Conservation (phyloP, 2,113 vertebrate species). For the Chloebia gouldiae region DNA sequence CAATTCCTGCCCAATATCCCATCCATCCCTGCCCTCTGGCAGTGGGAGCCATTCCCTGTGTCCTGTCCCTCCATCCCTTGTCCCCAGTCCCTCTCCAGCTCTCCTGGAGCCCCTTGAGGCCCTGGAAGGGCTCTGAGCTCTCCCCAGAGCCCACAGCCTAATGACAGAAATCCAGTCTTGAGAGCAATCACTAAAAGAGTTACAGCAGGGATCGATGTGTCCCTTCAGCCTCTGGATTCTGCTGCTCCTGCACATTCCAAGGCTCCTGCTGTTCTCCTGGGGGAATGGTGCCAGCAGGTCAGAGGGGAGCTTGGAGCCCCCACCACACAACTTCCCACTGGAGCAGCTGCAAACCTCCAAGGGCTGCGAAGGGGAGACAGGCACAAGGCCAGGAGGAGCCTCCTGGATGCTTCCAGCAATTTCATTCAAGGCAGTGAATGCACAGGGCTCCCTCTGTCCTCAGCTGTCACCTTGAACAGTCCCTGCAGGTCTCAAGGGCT, state of each 20-base stretch:
- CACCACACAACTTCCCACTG: too few relatives aligned
- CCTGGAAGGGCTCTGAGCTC: accelerated
- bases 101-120: neutral
- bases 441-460: neutral
- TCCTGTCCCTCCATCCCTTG: neutral
- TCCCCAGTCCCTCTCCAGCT: neutral
- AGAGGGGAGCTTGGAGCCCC: neutral
- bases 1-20: neutral
- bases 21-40: neutral
- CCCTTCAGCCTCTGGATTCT: neutral
- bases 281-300: neutral
- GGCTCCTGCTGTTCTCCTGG: neutral
- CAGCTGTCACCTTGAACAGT: neutral
- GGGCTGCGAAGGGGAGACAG: neutral
- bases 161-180: neutral
- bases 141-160: neutral
- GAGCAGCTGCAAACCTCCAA: accelerated
- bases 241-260: neutral
- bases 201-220: accelerated
- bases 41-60: too few relatives aligned
- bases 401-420: neutral
- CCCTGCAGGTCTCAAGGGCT: neutral
- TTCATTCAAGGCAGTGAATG: neutral
- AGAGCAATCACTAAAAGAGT: neutral
- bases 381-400: neutral